phyloP scores from a whole-genome alignment of 2,797 vertebrate species.

The Liparis tanakae region DNA sequence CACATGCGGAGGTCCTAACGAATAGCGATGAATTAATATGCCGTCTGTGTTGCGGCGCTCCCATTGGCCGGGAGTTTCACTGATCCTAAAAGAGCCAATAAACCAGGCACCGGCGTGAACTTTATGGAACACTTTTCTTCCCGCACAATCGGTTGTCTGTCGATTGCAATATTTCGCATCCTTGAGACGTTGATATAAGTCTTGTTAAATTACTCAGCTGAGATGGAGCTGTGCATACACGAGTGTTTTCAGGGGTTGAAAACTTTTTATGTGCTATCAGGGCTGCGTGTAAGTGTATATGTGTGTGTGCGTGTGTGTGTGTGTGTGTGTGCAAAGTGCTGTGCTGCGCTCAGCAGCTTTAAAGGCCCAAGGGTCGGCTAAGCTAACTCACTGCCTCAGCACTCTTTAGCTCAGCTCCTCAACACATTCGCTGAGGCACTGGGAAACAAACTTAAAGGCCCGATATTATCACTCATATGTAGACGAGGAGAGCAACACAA shows the following conservation, averaged over 20 bases:
- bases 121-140: conserved; percentile 80
- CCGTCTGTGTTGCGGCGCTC: conserved; percentile 76
- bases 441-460: conserved; percentile 80
- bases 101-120: conserved; percentile 74
- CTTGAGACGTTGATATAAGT: conserved; percentile 79
- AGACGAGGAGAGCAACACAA: conserved; percentile 71
- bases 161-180: conserved; percentile 80
- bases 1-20: conserved; percentile 80
- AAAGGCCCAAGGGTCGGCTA: conserved; percentile 81
- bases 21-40: conserved; percentile 83
- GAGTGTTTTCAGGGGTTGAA: conserved; percentile 78
- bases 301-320: conserved; percentile 46
- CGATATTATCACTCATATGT: conserved; percentile 77
- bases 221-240: conserved; percentile 77
- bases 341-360: conserved; percentile 85
- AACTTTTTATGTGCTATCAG: conserved; percentile 83
- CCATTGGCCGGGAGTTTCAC: conserved; percentile 78
- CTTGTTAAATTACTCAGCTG: conserved; percentile 83
- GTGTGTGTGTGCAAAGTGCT: conserved; percentile 54
- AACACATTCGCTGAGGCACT: conserved; percentile 78
- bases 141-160: conserved; percentile 77
- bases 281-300: conserved; percentile 54
- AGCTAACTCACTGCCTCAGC: conserved; percentile 81
- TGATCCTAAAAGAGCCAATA: conserved; percentile 78
- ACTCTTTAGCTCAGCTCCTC: conserved; percentile 77